Evolutionary conservation across 1,140 invertebrate genomes (phyloP).

Genomic region (Hylyphantes graminicola): DNA sequence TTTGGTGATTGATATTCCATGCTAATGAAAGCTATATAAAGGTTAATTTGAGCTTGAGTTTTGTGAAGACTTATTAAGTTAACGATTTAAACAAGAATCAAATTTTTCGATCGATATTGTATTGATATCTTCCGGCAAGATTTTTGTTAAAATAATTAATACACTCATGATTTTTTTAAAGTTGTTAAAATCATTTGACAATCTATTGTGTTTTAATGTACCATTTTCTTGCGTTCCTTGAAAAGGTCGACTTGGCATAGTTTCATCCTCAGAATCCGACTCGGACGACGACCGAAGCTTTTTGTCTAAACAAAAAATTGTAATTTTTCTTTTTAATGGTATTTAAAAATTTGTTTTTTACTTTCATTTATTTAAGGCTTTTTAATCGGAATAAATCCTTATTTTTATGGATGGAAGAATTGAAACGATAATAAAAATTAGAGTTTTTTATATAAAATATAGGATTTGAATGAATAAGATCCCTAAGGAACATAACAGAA

Average conservation of each 20-base stretch:
- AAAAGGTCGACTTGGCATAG: constrained; percentile 43
- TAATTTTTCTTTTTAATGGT: background rate
- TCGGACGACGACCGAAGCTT: constrained; percentile 28
- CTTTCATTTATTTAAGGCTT: background rate
- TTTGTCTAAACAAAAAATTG: constrained; percentile 22
- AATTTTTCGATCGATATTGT: background rate
- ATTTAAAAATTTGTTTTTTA: background rate
- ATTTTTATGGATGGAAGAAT: background rate
- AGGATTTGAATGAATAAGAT: background rate
- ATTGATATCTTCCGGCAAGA: background rate
- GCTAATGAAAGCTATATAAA: too few relatives aligned
- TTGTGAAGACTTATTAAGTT: background rate
- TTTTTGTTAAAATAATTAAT: background rate
- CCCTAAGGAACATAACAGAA: too few relatives aligned
- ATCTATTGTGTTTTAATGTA: background rate
- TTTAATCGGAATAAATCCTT: background rate
- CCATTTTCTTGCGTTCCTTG: constrained; percentile 32
- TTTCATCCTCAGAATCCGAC: constrained; percentile 34
- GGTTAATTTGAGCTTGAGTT: too few relatives aligned
- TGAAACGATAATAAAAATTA: background rate
- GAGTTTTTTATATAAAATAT: background rate
- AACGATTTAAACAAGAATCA: too few relatives aligned
- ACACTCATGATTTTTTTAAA: background rate
- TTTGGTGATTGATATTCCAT: too few relatives aligned
- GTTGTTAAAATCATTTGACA: background rate